phyloP scores from a whole-genome alignment of 2,797 vertebrate genomes.

The Artibeus jamaicensis region DNA sequence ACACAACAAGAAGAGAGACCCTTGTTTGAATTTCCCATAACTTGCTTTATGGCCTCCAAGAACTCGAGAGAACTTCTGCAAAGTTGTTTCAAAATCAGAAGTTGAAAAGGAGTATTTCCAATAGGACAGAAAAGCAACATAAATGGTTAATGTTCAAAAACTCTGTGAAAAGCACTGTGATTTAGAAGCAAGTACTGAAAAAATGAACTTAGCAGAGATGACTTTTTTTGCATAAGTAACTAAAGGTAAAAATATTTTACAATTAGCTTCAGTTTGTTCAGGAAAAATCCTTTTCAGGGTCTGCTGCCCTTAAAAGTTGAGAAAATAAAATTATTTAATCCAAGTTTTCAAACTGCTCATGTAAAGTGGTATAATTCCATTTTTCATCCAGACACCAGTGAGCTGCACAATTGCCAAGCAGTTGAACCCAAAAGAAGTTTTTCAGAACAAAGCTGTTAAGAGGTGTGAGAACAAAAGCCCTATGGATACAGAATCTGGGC shows the following conservation, averaged over 20 bases:
- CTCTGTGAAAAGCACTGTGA: neutral
- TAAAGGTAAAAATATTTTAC: neutral
- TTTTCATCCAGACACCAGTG: neutral
- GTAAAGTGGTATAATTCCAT: neutral
- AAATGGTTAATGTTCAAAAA: neutral
- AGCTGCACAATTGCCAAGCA: neutral
- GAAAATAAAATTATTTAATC: conserved; percentile 32
- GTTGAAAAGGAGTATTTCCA: neutral
- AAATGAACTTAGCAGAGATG: neutral
- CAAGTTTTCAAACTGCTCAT: neutral
- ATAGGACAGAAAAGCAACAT: neutral
- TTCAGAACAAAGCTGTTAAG: conserved; percentile 27
- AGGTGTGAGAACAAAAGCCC: neutral
- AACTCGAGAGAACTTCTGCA: conserved; percentile 8
- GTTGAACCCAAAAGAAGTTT: neutral
- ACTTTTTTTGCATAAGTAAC: conserved; percentile 45
- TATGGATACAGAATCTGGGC: neutral
- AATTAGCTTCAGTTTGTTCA: neutral
- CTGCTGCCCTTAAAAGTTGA: neutral
- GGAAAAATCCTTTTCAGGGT: conserved; percentile 40
- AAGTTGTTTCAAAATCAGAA: conserved; percentile 39
- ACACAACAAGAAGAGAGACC: neutral
- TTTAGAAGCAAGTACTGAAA: neutral
- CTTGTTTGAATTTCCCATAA: neutral
- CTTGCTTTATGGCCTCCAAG: conserved; percentile 25